phyloP scores from a whole-genome alignment of 2,113 vertebrate genomes.

The Sinocyclocheilus anophthalmus region DNA sequence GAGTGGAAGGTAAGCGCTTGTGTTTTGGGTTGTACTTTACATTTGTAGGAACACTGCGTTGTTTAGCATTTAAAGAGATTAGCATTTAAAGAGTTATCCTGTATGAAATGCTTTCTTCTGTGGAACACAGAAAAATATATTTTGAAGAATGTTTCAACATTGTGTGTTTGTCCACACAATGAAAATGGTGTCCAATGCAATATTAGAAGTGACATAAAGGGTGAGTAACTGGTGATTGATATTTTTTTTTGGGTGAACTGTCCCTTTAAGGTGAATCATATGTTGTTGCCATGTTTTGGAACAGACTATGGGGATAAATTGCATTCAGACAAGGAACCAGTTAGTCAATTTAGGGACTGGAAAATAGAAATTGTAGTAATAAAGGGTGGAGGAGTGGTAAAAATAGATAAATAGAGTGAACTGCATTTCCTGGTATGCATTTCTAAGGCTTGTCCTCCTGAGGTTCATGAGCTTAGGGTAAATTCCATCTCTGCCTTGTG shows the following conservation, averaged over 20 bases:
- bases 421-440: not conserved
- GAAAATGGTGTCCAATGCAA: not conserved
- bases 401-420: not conserved
- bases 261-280: not conserved
- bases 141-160: not conserved
- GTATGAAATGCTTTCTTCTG: not conserved
- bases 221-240: not conserved
- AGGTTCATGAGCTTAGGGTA: not conserved
- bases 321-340: not conserved
- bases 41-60: too few species aligned
- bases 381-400: not conserved
- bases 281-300: not conserved
- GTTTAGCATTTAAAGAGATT: not conserved
- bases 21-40: not conserved
- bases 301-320: not conserved
- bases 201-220: not conserved
- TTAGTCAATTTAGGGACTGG: not conserved
- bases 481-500: not conserved
- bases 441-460: not conserved
- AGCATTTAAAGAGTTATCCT: not conserved
- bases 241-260: not conserved
- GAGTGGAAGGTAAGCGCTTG: slow-evolving; percentile 91
- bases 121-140: not conserved
- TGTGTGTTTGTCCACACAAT: not conserved
- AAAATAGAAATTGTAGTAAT: not conserved